Conservation (phyloP, 2,113 vertebrate genomes). For the Lamprologus tigripictilis region DNA sequence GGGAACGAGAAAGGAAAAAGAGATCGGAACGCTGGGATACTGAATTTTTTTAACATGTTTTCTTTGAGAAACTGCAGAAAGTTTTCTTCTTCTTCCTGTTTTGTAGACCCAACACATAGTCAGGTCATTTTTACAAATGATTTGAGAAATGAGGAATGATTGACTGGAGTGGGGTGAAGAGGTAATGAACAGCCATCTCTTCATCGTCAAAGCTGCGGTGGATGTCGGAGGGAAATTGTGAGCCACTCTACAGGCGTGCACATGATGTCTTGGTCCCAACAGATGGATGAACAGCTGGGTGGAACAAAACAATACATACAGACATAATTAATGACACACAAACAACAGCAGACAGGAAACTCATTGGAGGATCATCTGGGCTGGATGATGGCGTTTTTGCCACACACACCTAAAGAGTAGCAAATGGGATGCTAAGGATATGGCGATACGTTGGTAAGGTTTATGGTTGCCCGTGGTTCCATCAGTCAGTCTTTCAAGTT, state of each 20-base stretch:
- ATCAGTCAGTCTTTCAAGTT: neutral
- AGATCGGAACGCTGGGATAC: neutral
- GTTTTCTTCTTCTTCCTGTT: neutral
- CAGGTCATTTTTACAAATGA: neutral
- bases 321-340: conserved; percentile 60
- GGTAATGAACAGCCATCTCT: neutral
- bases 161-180: neutral
- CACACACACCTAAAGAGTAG: neutral
- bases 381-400: neutral
- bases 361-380: neutral
- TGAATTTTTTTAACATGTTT: rapidly evolving
- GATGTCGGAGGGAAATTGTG: neutral
- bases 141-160: neutral
- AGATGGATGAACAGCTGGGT: conserved; percentile 67
- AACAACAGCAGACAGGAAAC: conserved; percentile 36
- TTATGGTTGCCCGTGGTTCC: neutral
- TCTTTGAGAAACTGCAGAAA: neutral
- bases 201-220: neutral
- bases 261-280: conserved; percentile 37
- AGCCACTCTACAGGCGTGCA: conserved; percentile 17
- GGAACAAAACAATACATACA: conserved; percentile 55
- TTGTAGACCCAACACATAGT: neutral
- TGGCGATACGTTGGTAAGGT: neutral
- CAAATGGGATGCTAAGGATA: neutral
- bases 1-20: neutral